phyloP scores from a whole-genome alignment of 1,140 invertebrate genomes.

The Dendrolimus punctatus region DNA sequence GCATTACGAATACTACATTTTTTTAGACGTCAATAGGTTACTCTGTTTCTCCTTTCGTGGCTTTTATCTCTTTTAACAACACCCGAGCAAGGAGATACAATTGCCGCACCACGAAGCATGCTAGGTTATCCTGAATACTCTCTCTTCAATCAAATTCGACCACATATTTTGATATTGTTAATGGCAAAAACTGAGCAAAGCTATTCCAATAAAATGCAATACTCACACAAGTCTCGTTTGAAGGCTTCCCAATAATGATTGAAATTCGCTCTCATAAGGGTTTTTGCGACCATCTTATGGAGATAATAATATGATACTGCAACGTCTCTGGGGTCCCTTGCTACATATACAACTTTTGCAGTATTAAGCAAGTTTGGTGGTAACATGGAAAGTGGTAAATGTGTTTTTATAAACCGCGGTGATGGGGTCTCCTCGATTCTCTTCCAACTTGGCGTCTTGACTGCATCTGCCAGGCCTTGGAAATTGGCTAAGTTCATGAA shows the following conservation, averaged over 20 bases:
- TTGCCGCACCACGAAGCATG: too few relatives aligned
- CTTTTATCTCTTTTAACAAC: too few relatives aligned
- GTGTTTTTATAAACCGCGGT: constrained; percentile 57
- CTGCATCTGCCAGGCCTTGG: constrained; percentile 40
- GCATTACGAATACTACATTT: too few relatives aligned
- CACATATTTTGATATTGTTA: too few relatives aligned
- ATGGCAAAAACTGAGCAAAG: too few relatives aligned
- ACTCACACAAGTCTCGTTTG: constrained; percentile 79
- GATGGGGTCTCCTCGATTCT: constrained; percentile 38
- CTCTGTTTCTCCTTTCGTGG: too few relatives aligned
- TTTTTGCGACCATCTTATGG: constrained; percentile 78
- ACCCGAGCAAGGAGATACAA: too few relatives aligned
- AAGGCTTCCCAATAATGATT: constrained; percentile 84
- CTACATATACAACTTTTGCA: constrained; percentile 80
- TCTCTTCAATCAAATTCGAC: too few relatives aligned
- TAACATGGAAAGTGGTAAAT: constrained; percentile 52
- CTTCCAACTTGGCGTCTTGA: constrained; percentile 38
- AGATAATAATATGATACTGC: constrained; percentile 88
- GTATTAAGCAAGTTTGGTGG: constrained; percentile 45
- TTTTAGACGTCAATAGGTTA: too few relatives aligned
- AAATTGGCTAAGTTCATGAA: constrained; percentile 53
- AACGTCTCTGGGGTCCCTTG: constrained; percentile 89
- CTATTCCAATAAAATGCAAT: neutral
- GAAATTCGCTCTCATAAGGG: constrained; percentile 79
- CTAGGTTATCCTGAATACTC: too few relatives aligned